Evolutionary conservation across 2,888 invertebrate species (phyloP), one percentile per base, ranked within the genome.

Genomic region (Harpagoxenus sublaevis): DNA sequence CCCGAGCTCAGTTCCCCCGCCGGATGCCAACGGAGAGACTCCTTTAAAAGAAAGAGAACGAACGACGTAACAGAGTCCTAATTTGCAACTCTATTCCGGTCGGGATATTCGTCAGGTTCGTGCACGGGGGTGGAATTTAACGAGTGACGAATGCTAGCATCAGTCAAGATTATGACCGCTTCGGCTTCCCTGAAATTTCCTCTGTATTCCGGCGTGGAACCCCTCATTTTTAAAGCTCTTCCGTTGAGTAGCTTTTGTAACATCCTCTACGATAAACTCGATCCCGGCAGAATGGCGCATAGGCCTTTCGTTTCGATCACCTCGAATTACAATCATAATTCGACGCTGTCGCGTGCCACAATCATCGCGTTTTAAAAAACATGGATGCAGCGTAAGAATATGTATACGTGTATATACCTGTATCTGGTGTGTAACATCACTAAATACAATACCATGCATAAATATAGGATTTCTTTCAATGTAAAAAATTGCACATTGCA

Each of bases 61-160:
- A 73, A 68, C 45, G 65, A 60, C 78, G 71, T 89, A 88, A 89
- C 87, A 89, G 89, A 91, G 89, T 87, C 81, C 83, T 86, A 89
- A 91, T 91, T 91, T 89, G 88, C 88, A 87, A 88, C 88, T 89
- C 85, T 78, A 75, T 85, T 85, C 85, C 73, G 70, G 70, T 18
- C 73, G 53, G 84, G 65, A 51, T 85, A 85, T 90, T 87, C 89
- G 83, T 91, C 84, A 84, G 45, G 71, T 73, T 77, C 35, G 70
- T 31, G 73, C 70, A 35, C 71, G 81, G 15, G 42, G 55, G 8
- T 15, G 51, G 83, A 89, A 87, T 86, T 89, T 89, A 90, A 88
- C 87, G 81, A 81, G 84, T 86, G 87, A 90, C 87, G 86, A 90
- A 91, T 91, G 83, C 75, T 31, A 28, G 75, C 90, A 88, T 91